These are phyloP conservation scores for Pyrgilauda ruficollis DNA, from an alignment of 2,113 vertebrate genomes.

Conservation along the genomic window DNA sequence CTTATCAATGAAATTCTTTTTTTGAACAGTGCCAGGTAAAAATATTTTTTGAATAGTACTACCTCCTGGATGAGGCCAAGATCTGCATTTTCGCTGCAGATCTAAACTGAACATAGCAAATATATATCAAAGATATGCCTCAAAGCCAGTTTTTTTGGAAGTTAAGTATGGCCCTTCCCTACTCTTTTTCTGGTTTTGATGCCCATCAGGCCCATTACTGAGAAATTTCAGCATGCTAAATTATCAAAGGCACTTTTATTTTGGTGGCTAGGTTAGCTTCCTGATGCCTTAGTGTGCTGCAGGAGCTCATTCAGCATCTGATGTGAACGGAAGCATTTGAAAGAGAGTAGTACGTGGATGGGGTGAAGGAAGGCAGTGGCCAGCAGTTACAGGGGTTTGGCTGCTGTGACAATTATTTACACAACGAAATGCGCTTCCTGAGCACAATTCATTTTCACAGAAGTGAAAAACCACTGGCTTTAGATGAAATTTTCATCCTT, in stretches of 20 bases:
- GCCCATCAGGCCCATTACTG: not conserved
- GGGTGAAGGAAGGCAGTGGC: not conserved
- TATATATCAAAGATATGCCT: not conserved
- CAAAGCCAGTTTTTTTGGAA: not conserved
- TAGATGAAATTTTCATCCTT: not conserved
- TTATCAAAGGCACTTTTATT: not conserved
- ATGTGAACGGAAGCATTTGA: not conserved
- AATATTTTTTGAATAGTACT: not conserved
- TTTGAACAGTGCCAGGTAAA: not conserved
- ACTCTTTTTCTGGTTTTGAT: not conserved
- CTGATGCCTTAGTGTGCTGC: not conserved
- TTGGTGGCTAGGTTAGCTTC: not conserved
- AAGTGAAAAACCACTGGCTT: not conserved
- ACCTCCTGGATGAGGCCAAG: not conserved
- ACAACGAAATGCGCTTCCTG: not conserved
- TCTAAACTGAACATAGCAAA: not conserved
- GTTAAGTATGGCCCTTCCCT: not conserved
- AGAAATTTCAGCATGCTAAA: not conserved
- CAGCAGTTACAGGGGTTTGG: not conserved
- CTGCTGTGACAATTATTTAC: not conserved
- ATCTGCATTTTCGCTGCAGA: not conserved
- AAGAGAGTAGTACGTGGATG: not conserved
- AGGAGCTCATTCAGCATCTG: not conserved
- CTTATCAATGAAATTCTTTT: not conserved
- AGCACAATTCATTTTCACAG: not conserved